Conservation (phyloP, 2,797 vertebrate genomes). For the Dendrocincla fuliginosa region DNA sequence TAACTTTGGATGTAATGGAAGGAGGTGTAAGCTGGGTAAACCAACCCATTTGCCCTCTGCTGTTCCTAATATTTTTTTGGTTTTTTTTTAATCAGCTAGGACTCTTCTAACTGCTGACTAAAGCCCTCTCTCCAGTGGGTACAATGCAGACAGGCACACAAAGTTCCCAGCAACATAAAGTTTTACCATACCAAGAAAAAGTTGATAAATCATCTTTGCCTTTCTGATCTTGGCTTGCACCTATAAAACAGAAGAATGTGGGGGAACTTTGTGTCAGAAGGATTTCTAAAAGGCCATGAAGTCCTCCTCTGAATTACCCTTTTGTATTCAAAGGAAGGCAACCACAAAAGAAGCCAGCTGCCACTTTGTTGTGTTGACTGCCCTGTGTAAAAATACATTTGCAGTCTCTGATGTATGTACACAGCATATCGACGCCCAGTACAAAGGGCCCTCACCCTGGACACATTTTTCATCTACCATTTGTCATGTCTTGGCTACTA, state of each 20-base stretch:
- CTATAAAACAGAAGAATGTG: neutral
- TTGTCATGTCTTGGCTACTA: neutral
- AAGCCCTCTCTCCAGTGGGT: neutral
- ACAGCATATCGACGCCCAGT: neutral
- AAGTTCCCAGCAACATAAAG: neutral
- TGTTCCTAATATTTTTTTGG: neutral
- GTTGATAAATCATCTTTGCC: neutral
- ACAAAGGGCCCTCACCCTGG: neutral
- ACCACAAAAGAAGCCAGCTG: neutral
- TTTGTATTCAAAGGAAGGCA: neutral
- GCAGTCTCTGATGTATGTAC: neutral
- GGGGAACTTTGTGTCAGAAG: neutral
- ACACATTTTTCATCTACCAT: neutral
- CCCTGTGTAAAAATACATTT: neutral
- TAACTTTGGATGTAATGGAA: neutral
- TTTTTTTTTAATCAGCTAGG: neutral
- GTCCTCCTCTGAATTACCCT: neutral
- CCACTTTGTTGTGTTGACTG: neutral
- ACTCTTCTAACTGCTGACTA: neutral
- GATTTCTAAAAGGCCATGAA: neutral
- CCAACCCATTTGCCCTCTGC: neutral
- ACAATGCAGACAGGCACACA: neutral
- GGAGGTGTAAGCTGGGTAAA: neutral
- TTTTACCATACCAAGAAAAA: neutral
- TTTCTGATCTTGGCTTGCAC: neutral